Conservation (phyloP, 2,113 vertebrate genomes). For the Bufo bufo region DNA sequence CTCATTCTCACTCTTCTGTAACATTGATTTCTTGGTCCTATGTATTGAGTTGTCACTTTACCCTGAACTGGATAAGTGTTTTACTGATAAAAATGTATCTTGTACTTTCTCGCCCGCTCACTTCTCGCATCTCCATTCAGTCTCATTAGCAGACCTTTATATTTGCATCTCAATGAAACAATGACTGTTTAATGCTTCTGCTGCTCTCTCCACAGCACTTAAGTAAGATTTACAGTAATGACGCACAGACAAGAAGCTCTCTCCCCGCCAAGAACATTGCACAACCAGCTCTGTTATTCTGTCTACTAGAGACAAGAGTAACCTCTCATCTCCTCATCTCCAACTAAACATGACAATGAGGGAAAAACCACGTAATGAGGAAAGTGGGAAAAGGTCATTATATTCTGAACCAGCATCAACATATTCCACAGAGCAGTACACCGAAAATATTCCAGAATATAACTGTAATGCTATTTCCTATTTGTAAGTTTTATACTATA, state of each 20-base stretch:
- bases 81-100: neutral
- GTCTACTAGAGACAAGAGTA: neutral
- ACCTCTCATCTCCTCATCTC: neutral
- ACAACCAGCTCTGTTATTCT: neutral
- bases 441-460: too few species aligned
- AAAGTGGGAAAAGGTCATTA: neutral
- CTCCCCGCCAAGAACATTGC: neutral
- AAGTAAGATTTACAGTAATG: slow-evolving; percentile 45
- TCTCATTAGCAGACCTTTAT: slow-evolving; percentile 35
- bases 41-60: neutral
- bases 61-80: neutral
- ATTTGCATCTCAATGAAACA: slow-evolving; percentile 39
- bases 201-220: slow-evolving; percentile 28
- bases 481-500: too few species aligned
- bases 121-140: slow-evolving; percentile 32
- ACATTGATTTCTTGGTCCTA: neutral
- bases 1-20: too few species aligned
- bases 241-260: slow-evolving; percentile 34
- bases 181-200: slow-evolving; percentile 24
- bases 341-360: neutral
- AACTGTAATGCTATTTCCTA: too few species aligned
- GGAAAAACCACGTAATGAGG: neutral
- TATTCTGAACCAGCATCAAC: too few species aligned
- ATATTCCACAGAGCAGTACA: too few species aligned
- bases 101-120: neutral